A percentile compares a stretch with the other conserved stretches of the same genome.
phyloP scores from a whole-genome alignment of 2,113 vertebrate genomes.

The Muscicapa adusta region DNA sequence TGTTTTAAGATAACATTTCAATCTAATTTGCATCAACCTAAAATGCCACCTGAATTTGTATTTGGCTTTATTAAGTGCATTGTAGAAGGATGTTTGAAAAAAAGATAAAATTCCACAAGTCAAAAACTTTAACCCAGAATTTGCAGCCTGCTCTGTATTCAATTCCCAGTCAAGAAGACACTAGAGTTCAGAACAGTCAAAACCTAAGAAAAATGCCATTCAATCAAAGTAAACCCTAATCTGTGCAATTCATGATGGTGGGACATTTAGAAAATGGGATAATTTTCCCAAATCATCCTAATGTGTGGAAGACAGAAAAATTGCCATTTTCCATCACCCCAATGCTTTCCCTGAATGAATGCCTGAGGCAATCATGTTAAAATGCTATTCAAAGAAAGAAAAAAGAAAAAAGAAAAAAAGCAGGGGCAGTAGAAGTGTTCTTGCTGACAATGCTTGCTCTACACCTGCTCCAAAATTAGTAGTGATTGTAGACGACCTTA shows the following conservation, averaged over 20 bases:
- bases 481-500: not conserved
- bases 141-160: not conserved
- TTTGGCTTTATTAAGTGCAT: not conserved
- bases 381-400: not conserved
- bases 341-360: conserved; percentile 18
- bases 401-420: not conserved
- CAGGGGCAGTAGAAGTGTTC: not conserved
- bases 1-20: not conserved
- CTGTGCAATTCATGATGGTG: conserved; percentile 8
- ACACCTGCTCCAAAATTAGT: conserved; percentile 13
- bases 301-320: conserved; percentile 16
- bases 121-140: not conserved
- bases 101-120: not conserved
- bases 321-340: conserved; percentile 3
- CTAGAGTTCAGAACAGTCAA: not conserved
- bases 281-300: conserved; percentile 55
- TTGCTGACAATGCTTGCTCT: not conserved
- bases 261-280: conserved; percentile 56
- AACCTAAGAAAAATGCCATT: conserved; percentile 31
- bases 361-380: conserved; percentile 9
- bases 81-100: not conserved
- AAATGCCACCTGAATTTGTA: not conserved
- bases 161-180: not conserved
- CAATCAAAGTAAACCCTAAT: conserved; percentile 44
- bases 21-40: not conserved